These are phyloP conservation scores for Penaeus japonicus DNA, from an alignment of 1,140 invertebrate genomes.

Conservation along the genomic window DNA sequence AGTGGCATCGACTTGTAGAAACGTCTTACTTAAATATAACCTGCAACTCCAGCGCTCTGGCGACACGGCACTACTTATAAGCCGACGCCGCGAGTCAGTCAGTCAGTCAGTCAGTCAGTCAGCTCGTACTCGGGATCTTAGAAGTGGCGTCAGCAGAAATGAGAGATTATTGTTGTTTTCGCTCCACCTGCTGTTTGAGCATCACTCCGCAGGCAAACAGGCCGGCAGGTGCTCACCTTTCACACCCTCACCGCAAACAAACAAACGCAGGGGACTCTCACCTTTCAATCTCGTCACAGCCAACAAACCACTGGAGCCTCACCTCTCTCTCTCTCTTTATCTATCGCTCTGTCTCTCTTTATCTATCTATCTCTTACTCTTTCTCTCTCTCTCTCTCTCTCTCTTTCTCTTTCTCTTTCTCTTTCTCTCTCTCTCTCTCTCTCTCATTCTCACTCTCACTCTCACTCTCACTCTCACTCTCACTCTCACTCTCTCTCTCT, in stretches of 20 bases:
- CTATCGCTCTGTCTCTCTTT: not conserved
- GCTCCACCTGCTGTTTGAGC: not conserved
- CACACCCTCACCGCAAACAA: not conserved
- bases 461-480: no score
- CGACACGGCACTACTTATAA: no score
- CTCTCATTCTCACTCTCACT: not conserved
- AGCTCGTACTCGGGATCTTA: no score
- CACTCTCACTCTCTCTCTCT: not conserved
- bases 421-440: not conserved
- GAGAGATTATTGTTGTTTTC: not conserved
- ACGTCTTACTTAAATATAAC: no score
- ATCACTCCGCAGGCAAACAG: not conserved
- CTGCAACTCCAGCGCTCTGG: no score
- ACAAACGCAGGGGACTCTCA: not conserved
- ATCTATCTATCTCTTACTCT: not conserved
- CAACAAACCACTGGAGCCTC: no score
- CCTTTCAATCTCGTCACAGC: not conserved
- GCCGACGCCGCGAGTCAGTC: no score
- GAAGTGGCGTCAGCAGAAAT: not conserved
- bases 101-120: no score
- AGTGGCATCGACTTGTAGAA: no score
- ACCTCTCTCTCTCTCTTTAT: not conserved
- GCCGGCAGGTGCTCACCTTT: not conserved
- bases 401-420: not conserved
- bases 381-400: constrained; percentile 4